Conservation (phyloP, 2,113 vertebrate genomes). For the Prolemur simus region DNA sequence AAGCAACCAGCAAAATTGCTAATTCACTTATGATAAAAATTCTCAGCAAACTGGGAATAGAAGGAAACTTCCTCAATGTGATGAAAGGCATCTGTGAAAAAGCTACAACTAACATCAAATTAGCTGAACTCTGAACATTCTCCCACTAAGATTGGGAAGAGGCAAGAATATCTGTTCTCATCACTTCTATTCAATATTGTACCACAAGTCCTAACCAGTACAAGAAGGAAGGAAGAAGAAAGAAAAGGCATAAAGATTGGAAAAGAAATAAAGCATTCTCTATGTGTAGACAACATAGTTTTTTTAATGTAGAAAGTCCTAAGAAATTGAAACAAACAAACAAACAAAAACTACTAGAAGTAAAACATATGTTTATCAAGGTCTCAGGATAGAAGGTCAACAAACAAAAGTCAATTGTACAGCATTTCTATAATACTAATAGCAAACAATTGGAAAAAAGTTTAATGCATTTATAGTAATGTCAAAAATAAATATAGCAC, state of each 20-base stretch:
- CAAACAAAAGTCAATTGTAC: background rate
- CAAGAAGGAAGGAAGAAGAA: background rate
- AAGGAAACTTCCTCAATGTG: background rate
- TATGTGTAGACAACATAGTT: background rate
- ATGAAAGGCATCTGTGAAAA: background rate
- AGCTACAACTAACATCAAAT: background rate
- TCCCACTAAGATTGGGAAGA: background rate
- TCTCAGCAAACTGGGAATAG: background rate
- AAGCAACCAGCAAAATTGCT: background rate
- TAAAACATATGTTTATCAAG: background rate
- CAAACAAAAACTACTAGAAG: background rate
- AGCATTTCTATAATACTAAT: background rate
- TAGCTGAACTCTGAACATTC: background rate
- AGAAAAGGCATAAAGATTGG: background rate
- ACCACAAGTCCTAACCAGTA: background rate
- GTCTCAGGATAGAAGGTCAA: background rate
- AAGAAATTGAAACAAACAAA: background rate
- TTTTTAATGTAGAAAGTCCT: background rate
- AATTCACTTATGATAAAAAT: constrained; percentile 14
- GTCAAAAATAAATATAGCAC: constrained; percentile 21
- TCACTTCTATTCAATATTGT: background rate
- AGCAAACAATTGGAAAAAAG: background rate
- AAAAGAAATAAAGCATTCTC: background rate
- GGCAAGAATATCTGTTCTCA: background rate
- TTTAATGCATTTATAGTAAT: background rate